These are phyloP conservation scores for Caranx ignobilis DNA, from an alignment of 2,113 vertebrate genomes.

Conservation along the genomic window DNA sequence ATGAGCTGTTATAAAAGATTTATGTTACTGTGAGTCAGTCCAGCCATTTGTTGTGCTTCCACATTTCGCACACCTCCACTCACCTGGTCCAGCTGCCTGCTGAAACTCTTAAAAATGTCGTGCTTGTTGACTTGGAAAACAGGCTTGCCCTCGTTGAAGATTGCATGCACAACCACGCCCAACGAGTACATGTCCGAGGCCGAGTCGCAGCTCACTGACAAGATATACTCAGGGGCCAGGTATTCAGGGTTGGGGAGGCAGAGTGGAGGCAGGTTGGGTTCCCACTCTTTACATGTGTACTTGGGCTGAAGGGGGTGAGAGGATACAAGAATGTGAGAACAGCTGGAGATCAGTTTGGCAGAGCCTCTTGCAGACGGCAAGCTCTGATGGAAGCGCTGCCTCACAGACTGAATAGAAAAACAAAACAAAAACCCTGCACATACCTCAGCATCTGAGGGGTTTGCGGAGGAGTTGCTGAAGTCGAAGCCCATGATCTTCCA, in stretches of 20 bases:
- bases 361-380: neutral
- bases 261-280: constrained; percentile 94
- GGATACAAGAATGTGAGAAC: neutral
- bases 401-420: neutral
- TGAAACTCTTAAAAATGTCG: constrained; percentile 99
- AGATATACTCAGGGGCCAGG: constrained; percentile 97
- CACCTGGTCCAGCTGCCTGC: constrained; percentile 97
- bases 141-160: constrained; percentile 98
- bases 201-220: constrained; percentile 97
- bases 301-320: constrained; percentile 83
- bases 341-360: neutral
- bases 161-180: constrained; percentile 92
- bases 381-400: neutral
- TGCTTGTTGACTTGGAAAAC: constrained; percentile 98
- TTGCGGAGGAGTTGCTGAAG: constrained; percentile 94
- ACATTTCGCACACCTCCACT: neutral
- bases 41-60: neutral
- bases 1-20: neutral
- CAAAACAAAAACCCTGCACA: neutral
- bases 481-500: constrained; percentile 99
- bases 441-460: constrained; percentile 95
- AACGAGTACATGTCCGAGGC: constrained; percentile 99
- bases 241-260: constrained; percentile 98
- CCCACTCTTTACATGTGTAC: constrained; percentile 97
- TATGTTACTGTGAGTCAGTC: neutral